Conservation (phyloP, 2,797 vertebrate species). For the Eulemur rubriventer region DNA sequence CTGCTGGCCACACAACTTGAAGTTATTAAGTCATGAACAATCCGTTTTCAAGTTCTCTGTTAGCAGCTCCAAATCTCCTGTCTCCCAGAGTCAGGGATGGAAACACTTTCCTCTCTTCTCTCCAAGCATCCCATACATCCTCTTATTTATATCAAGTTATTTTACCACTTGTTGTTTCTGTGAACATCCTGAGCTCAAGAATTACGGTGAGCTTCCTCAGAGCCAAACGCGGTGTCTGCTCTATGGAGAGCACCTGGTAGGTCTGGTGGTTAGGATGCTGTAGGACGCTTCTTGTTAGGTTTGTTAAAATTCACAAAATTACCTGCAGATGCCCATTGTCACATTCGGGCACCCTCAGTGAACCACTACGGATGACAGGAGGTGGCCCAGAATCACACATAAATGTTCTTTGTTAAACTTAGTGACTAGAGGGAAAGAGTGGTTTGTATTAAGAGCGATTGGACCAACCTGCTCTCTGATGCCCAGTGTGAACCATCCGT, state of each 20-base stretch:
- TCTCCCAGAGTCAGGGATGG: not conserved
- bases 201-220: not conserved
- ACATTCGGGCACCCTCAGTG: not conserved
- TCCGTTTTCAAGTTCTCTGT: not conserved
- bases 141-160: not conserved
- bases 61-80: not conserved
- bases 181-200: not conserved
- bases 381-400: not conserved
- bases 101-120: not conserved
- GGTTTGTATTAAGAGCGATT: rapidly evolving
- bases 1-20: not conserved
- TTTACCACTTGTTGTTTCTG: not conserved
- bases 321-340: too few species aligned
- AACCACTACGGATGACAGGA: not conserved
- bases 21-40: rapidly evolving
- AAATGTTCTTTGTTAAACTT: not conserved
- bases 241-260: rapidly evolving
- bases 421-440: not conserved
- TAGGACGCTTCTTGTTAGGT: not conserved
- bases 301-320: not conserved
- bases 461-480: rapidly evolving
- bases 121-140: rapidly evolving
- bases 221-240: not conserved
- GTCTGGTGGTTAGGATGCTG: not conserved
- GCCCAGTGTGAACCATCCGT: rapidly evolving